phyloP scores from a whole-genome alignment of 2,113 vertebrate genomes.

The Ursus arctos region DNA sequence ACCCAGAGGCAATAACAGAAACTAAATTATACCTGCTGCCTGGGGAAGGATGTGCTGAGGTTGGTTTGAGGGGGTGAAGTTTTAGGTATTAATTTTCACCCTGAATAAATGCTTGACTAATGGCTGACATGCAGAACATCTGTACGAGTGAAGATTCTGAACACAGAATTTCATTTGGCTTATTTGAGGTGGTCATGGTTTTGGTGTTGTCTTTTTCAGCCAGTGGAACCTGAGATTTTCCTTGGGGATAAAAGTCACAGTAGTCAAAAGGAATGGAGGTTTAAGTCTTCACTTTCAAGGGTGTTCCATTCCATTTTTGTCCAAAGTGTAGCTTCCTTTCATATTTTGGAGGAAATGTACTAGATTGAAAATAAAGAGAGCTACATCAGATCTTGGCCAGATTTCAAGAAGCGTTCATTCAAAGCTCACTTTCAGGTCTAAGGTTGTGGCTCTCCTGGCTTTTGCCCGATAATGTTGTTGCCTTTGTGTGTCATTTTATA shows the following conservation, averaged over 20 bases:
- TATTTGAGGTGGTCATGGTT: neutral
- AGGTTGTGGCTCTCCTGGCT: neutral
- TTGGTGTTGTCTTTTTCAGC: neutral
- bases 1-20: conserved; percentile 52
- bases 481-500: conserved; percentile 43
- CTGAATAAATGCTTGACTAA: neutral
- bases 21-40: neutral
- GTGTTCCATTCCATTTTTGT: conserved; percentile 10
- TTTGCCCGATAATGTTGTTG: neutral
- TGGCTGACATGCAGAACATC: neutral
- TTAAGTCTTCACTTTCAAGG: conserved; percentile 4
- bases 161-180: neutral
- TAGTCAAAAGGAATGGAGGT: neutral
- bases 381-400: neutral
- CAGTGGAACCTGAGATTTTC: neutral
- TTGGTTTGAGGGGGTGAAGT: neutral
- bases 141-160: neutral
- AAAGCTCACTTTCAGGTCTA: neutral
- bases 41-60: neutral
- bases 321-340: neutral
- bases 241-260: neutral
- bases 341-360: neutral
- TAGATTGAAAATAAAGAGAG: conserved; percentile 1
- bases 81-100: conserved; percentile 22
- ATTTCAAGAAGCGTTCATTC: neutral